Percentiles rank a stretch among this genome's conserved stretches.
Evolutionary conservation across 2,888 invertebrate genomes (phyloP).

Genomic region (Lasioglossum malachurum): DNA sequence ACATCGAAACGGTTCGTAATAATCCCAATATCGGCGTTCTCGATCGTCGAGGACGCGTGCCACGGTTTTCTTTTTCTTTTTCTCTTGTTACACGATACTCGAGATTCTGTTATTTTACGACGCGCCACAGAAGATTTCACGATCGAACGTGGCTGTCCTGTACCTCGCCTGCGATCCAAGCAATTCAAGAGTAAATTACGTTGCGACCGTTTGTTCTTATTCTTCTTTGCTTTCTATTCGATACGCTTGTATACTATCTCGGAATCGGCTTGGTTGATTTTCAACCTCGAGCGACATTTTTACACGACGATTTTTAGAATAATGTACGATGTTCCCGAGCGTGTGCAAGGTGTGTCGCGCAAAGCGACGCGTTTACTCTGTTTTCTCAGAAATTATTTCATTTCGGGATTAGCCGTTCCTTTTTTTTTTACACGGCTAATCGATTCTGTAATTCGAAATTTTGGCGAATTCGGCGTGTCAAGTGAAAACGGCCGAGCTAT

Average conservation of each 20-base stretch:
- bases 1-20: background rate
- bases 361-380: background rate
- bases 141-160: background rate
- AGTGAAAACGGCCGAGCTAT: background rate
- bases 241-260: constrained; percentile 28
- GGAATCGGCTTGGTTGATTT: constrained; percentile 63
- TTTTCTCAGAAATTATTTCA: background rate
- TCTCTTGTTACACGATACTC: background rate
- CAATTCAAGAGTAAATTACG: constrained; percentile 32
- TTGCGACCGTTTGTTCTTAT: constrained; percentile 18
- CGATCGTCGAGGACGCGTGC: background rate
- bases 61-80: background rate
- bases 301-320: constrained; percentile 69
- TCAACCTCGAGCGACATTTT: constrained; percentile 72
- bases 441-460: background rate
- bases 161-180: constrained; percentile 2
- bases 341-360: background rate
- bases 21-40: background rate
- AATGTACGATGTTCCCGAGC: constrained; percentile 63
- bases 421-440: background rate
- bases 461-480: background rate
- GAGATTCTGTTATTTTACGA: background rate
- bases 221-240: constrained; percentile 34
- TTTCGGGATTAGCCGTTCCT: background rate
- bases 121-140: background rate